A percentile compares a stretch with the other conserved stretches of the same genome.
These are phyloP conservation scores for Engraulis encrasicolus DNA, from an alignment of 2,113 vertebrate species.

Conservation along the genomic window DNA sequence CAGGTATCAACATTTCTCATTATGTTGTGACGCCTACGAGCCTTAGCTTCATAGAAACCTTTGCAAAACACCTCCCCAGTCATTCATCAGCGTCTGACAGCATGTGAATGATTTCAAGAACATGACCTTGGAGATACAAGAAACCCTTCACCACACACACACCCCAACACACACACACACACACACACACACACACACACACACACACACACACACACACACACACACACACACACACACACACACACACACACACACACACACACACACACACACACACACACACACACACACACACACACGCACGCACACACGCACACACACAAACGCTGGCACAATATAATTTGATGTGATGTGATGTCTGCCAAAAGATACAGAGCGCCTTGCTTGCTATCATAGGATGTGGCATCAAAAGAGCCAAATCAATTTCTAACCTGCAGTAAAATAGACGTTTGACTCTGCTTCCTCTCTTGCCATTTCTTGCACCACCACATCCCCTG, in stretches of 20 bases:
- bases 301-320: too few species aligned
- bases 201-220: too few species aligned
- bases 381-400: neutral
- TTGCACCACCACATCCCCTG: too few species aligned
- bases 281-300: too few species aligned
- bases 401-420: neutral
- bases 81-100: neutral
- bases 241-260: too few species aligned
- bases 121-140: neutral
- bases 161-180: too few species aligned
- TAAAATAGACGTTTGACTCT: neutral
- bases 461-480: too few species aligned
- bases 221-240: too few species aligned
- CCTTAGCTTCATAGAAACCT: neutral
- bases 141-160: neutral
- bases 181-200: too few species aligned
- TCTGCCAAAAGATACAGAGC: neutral
- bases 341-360: neutral
- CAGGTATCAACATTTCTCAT: neutral
- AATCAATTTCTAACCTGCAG: slow-evolving; percentile 2
- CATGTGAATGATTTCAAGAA: neutral
- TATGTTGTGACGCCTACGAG: neutral
- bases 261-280: too few species aligned
- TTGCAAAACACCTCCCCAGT: neutral
- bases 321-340: neutral